phyloP scores from a whole-genome alignment of 2,113 vertebrate species.

The Cyphomyrus discorhynchus region DNA sequence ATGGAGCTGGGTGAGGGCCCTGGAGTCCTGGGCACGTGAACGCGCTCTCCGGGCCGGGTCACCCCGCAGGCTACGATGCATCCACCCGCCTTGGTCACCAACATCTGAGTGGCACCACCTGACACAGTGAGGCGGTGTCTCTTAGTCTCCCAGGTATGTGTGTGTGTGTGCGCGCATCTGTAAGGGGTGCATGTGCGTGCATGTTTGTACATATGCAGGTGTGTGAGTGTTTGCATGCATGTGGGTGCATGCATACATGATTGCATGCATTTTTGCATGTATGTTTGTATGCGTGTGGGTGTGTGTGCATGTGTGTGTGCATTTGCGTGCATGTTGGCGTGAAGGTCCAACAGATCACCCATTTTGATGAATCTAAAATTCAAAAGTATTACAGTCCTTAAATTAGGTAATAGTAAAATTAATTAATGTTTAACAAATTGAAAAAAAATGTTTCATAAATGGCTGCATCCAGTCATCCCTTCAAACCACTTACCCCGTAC shows the following conservation, averaged over 20 bases:
- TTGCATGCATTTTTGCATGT: not conserved
- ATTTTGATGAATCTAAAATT: not conserved
- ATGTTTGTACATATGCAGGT: not conserved
- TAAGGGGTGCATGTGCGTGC: not conserved
- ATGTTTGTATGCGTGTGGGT: not conserved
- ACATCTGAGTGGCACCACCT: not conserved
- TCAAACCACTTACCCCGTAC: not conserved
- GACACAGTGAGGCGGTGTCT: not conserved
- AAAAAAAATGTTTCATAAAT: not conserved
- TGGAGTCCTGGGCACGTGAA: conserved; percentile 79
- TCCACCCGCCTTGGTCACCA: not conserved
- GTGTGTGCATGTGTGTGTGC: not conserved
- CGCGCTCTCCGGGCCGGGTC: conserved; percentile 47
- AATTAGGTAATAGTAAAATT: not conserved
- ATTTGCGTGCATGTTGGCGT: not conserved
- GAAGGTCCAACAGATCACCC: not conserved
- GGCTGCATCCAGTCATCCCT: not conserved
- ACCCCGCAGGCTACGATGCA: not conserved
- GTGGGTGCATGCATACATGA: not conserved
- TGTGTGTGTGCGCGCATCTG: not conserved
- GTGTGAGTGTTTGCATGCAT: not conserved
- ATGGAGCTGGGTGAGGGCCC: conserved; percentile 64
- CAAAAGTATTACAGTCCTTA: not conserved
- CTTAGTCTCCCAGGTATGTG: not conserved
- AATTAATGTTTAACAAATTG: not conserved